A percentile compares a stretch with the other conserved stretches of the same genome.
Evolutionary conservation across 1,140 invertebrate genomes (phyloP).

Genomic region (Manduca sexta): DNA sequence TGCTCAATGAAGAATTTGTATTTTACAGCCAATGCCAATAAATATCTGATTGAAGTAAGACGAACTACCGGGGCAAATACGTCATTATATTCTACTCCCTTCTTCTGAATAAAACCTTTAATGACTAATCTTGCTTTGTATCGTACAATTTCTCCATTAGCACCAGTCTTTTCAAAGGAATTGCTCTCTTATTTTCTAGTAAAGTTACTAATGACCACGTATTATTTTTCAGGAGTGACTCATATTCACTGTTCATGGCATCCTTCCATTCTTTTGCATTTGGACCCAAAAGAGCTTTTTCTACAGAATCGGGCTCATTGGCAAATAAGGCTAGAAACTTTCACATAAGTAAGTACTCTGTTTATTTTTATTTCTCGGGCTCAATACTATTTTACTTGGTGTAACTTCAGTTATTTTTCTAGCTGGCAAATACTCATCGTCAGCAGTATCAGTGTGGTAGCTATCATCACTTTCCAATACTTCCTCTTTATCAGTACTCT

Average conservation of each 20-base stretch:
- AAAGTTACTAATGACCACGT: slow-evolving; percentile 17
- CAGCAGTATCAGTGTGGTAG: no score
- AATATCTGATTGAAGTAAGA: slow-evolving; percentile 14
- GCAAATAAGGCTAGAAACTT: not conserved
- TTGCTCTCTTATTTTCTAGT: slow-evolving; percentile 11
- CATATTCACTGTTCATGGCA: slow-evolving; percentile 18
- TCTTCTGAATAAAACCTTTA: slow-evolving; percentile 14
- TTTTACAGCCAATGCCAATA: slow-evolving; percentile 1
- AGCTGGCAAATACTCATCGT: no score
- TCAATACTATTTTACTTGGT: slow-evolving; percentile 12
- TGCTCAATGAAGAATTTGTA: slow-evolving; percentile 13
- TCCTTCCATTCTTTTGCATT: slow-evolving; percentile 18
- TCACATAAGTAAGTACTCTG: slow-evolving; percentile 8
- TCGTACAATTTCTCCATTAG: slow-evolving; percentile 3
- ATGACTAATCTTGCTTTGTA: slow-evolving; percentile 15
- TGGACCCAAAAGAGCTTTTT: slow-evolving; percentile 17
- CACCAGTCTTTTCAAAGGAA: slow-evolving; percentile 21
- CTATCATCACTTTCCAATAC: no score
- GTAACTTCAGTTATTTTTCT: not conserved
- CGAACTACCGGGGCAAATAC: slow-evolving; percentile 13
- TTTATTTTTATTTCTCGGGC: slow-evolving; percentile 14
- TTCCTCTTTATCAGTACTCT: no score
- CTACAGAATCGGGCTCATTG: slow-evolving; percentile 15
- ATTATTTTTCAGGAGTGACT: slow-evolving; percentile 21
- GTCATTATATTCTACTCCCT: slow-evolving; percentile 14